Conservation (phyloP, 2,888 invertebrate genomes). For the Nesidiocoris tenuis region DNA sequence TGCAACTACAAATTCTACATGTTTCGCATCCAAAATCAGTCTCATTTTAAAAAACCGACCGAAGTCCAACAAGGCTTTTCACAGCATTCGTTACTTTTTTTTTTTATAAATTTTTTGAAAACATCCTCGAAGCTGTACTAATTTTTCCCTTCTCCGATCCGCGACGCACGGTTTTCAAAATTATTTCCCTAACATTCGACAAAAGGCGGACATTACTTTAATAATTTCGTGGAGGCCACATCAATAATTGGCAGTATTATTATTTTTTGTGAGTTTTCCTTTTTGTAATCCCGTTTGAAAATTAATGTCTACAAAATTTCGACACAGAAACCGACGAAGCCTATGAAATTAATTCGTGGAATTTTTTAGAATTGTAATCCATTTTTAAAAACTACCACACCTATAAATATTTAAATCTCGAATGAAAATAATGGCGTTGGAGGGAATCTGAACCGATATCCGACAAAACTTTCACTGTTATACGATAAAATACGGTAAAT, state of each 20-base stretch:
- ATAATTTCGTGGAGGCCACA: slow-evolving; percentile 21
- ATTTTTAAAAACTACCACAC: slow-evolving; percentile 3
- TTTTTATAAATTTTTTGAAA: slow-evolving; percentile 17
- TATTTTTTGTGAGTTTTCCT: slow-evolving; percentile 4
- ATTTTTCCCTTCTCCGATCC: neutral
- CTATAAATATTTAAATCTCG: neutral
- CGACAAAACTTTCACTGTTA: slow-evolving; percentile 38
- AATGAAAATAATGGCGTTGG: slow-evolving; percentile 1
- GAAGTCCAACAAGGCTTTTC: slow-evolving; percentile 48
- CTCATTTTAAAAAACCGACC: slow-evolving; percentile 46
- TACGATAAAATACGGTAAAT: slow-evolving; percentile 45
- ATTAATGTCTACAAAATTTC: neutral
- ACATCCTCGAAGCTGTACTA: neutral
- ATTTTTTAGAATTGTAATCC: neutral
- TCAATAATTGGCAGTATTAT: slow-evolving; percentile 41
- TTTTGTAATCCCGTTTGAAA: neutral
- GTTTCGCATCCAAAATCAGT: slow-evolving; percentile 49
- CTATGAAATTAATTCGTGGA: too few species aligned
- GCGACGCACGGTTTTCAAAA: neutral
- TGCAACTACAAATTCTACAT: slow-evolving; percentile 44
- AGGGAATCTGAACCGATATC: slow-evolving; percentile 40
- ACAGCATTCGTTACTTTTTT: slow-evolving; percentile 47
- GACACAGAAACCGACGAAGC: too few species aligned
- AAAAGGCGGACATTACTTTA: slow-evolving; percentile 28
- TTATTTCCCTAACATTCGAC: neutral